These are phyloP conservation scores for Malurus elegans DNA, from an alignment of 2,113 vertebrate species.

Conservation along the genomic window DNA sequence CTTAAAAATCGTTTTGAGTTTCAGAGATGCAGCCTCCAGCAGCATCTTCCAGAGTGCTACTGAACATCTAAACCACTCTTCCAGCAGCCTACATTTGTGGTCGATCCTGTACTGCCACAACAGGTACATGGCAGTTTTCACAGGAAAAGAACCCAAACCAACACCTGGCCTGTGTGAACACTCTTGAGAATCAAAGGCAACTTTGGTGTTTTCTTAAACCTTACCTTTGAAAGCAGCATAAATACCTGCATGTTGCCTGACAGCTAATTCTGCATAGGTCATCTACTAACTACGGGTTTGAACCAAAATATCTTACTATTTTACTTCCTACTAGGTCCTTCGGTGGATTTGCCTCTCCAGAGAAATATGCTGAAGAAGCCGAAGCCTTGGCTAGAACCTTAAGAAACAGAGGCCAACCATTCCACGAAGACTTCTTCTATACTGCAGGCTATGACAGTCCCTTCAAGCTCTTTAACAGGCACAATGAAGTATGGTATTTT, in stretches of 20 bases:
- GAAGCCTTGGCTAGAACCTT: slow-evolving; percentile 74
- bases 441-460: slow-evolving; percentile 83
- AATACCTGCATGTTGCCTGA: fast-evolving
- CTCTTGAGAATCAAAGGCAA: not conserved
- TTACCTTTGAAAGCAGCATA: not conserved
- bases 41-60: not conserved
- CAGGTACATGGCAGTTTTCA: not conserved
- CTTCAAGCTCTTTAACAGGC: slow-evolving; percentile 83
- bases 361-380: slow-evolving; percentile 76
- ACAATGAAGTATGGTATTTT: slow-evolving; percentile 84
- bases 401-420: slow-evolving; percentile 71
- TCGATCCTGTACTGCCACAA: not conserved
- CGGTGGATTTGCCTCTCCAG: slow-evolving; percentile 78
- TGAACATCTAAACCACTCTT: not conserved
- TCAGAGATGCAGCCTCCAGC: not conserved
- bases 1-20: fast-evolving
- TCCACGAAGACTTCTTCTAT: slow-evolving; percentile 76
- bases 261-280: not conserved
- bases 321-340: slow-evolving; percentile 68
- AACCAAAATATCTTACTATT: not conserved
- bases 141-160: not conserved
- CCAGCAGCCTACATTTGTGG: fast-evolving
- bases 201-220: not conserved
- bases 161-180: not conserved
- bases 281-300: too few species aligned